Percentiles rank a stretch among this genome's conserved stretches.
These are phyloP conservation scores for Nestor notabilis DNA, from an alignment of 2,113 vertebrate species.

Conservation along the genomic window DNA sequence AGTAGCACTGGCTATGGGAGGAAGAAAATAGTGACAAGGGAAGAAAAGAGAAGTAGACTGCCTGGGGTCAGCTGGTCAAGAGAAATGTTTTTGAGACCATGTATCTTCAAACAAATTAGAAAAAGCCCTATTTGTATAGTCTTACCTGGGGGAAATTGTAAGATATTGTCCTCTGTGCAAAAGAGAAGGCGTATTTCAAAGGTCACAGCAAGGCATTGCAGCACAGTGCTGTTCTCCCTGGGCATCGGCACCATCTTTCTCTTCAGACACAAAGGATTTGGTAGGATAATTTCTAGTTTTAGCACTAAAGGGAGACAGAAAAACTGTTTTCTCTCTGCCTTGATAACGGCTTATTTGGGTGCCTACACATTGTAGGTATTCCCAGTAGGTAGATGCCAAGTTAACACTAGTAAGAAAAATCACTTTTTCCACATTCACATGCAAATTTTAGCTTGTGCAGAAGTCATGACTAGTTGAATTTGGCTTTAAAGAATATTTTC, in stretches of 20 bases:
- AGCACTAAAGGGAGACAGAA: neutral
- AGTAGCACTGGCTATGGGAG: neutral
- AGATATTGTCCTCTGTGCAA: neutral
- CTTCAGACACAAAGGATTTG: neutral
- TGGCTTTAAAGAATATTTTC: neutral
- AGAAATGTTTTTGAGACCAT: neutral
- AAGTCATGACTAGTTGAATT: neutral
- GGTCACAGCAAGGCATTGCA: rapidly evolving
- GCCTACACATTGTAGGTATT: neutral
- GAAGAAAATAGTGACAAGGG: neutral
- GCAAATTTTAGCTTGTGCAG: neutral
- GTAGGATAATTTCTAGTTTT: neutral
- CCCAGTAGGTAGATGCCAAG: neutral
- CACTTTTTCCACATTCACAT: neutral
- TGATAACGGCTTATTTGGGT: neutral
- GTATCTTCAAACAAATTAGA: neutral
- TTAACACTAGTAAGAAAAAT: neutral
- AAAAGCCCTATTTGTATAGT: neutral
- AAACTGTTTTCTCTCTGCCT: neutral
- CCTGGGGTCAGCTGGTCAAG: neutral
- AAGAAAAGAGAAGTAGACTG: neutral
- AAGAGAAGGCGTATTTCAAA: neutral
- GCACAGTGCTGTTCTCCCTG: rapidly evolving
- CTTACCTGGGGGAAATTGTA: rapidly evolving
- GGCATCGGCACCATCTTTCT: neutral